phyloP scores from a whole-genome alignment of 2,888 invertebrate genomes.

The Athetis lepigone region DNA sequence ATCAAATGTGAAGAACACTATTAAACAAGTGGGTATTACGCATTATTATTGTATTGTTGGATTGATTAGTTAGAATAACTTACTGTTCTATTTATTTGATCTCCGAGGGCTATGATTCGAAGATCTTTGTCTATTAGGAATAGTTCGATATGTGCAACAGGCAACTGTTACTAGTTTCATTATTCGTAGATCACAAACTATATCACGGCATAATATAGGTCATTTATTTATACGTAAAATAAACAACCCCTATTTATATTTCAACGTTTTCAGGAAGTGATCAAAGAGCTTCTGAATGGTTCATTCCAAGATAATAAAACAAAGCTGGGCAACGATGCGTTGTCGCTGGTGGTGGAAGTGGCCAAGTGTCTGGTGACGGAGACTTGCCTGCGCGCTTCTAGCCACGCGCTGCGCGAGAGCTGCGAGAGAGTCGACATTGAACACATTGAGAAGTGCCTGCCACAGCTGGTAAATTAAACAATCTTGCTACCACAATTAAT shows the following conservation, averaged over 20 bases:
- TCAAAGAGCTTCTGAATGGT: constrained; percentile 88
- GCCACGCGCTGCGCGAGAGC: constrained; percentile 85
- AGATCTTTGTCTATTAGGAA: neutral
- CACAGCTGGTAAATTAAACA: constrained; percentile 89
- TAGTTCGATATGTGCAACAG: neutral
- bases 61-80: neutral
- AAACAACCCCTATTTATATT: neutral
- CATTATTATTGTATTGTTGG: neutral
- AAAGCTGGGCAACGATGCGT: constrained; percentile 89
- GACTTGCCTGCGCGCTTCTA: constrained; percentile 88
- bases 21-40: constrained; percentile 77
- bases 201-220: too few relatives aligned
- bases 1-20: constrained; percentile 77
- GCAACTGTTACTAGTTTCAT: neutral
- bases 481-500: too few relatives aligned
- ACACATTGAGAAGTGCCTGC: constrained; percentile 90
- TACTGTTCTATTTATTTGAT: constrained; percentile 2
- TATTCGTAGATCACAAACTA: neutral
- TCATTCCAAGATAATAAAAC: constrained; percentile 90
- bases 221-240: too few relatives aligned
- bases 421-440: constrained; percentile 86
- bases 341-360: constrained; percentile 88
- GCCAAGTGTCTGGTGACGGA: constrained; percentile 89
- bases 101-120: neutral
- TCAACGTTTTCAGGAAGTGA: constrained; percentile 80